phyloP scores from a whole-genome alignment of 1,140 invertebrate genomes.

The Brachionus sp. region DNA sequence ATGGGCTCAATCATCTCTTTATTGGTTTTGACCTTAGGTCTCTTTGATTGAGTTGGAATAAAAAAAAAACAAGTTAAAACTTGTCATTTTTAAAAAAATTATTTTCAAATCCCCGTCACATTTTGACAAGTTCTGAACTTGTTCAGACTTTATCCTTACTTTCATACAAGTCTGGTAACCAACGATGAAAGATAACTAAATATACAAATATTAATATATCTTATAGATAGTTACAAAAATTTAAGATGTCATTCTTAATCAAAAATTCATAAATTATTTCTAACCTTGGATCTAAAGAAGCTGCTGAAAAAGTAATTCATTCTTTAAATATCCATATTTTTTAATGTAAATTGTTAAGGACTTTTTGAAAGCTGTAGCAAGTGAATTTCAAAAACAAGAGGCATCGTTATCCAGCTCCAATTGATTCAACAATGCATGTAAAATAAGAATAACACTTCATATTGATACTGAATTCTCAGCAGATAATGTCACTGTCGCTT shows the following conservation, averaged over 20 bases:
- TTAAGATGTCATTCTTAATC: neutral
- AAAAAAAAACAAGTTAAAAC: too few species aligned
- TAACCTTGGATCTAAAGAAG: neutral
- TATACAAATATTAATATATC: neutral
- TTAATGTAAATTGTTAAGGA: too few species aligned
- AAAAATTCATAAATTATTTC: neutral
- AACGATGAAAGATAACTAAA: neutral
- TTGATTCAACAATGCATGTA: neutral
- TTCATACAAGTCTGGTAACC: too few species aligned
- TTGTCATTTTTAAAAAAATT: too few species aligned
- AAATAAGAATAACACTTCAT: neutral
- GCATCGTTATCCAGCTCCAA: neutral
- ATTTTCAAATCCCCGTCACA: too few species aligned
- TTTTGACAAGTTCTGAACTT: too few species aligned
- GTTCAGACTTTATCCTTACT: too few species aligned
- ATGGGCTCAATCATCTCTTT: too few species aligned
- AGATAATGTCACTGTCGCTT: neutral
- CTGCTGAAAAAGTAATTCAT: neutral
- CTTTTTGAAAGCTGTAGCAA: neutral
- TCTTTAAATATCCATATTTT: neutral
- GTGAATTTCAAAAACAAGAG: neutral
- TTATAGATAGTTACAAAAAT: neutral
- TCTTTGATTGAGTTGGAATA: too few species aligned
- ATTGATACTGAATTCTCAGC: neutral
- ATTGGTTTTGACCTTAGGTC: too few species aligned